Evolutionary conservation across 64 coral and sea anemone genomes (phyloP), one percentile per base, ranked within the genome.

Genomic region (Exaiptasia diaphana): DNA sequence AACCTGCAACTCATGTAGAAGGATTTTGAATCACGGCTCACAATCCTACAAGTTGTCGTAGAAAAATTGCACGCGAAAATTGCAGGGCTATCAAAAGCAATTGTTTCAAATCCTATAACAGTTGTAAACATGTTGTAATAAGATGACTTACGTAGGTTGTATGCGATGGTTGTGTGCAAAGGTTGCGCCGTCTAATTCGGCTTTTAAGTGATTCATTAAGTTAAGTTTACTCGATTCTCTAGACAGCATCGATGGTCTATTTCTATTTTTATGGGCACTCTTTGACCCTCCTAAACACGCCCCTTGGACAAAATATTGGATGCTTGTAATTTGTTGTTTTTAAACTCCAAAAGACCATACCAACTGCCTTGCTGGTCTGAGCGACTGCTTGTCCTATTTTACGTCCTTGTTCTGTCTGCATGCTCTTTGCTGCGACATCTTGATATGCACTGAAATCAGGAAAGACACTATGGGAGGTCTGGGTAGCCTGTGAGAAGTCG

Each of bases 331-430:
- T 48, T 41, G 38, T 13, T 25, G 41, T 18, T 13, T 10, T 4
- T 10, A 69, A 41, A n/a, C n/a, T n/a, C n/a, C 65, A 36, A 35
- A 35, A 24, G 2, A 4, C 57, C 84, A 4, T 62, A 87, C 73
- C 84, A 24, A 87, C 84, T n/a, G 34, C 84, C 17, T 54, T 87
- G 17, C 84, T 43, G 39, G 84, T 87, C 21, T 78, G 41, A 12
- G 56, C 60, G 44, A 87, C 74, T 38, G 84, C 84, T 34, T 87
- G 73, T 34, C 71, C 84, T 77, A 87, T 64, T 35, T 64, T 87
- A 13, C 84, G 84, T 9, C 84, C 84, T 68, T 63, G 74, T 24
- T 87, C 84, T 22, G 73, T 78, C 33, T 73, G 69, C 69, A 73
- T 73, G 44, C 69, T 73, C 44, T 83, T 83, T 27, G 67, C 34